These are phyloP conservation scores for Argyra leucocephala DNA, from an alignment of 2,888 invertebrate genomes.

Conservation along the genomic window DNA sequence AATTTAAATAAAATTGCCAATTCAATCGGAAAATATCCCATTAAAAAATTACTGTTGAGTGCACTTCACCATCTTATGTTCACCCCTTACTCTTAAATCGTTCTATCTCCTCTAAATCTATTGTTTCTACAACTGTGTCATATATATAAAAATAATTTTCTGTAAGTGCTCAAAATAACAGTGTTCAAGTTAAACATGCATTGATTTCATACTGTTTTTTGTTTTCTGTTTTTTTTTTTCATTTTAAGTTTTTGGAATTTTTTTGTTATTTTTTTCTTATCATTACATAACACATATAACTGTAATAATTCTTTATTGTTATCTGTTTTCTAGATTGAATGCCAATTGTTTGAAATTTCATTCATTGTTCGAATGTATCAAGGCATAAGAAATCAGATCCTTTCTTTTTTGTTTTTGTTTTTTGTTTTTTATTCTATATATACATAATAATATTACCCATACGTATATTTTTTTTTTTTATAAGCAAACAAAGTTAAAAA, in stretches of 20 bases:
- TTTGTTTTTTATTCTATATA: not conserved
- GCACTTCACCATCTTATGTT: conserved; percentile 24
- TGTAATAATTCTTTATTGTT: conserved; percentile 3
- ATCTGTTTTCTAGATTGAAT: conserved; percentile 11
- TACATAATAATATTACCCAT: too few species aligned
- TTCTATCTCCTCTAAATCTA: too few species aligned
- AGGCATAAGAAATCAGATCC: conserved; percentile 21
- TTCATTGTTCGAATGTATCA: conserved; percentile 19
- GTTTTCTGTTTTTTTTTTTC: too few species aligned
- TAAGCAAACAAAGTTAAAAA: not conserved
- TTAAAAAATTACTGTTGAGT: conserved; percentile 30
- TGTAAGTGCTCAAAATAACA: too few species aligned
- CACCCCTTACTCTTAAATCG: not conserved
- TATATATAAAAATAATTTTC: too few species aligned
- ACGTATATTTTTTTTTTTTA: not conserved
- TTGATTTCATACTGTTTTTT: too few species aligned
- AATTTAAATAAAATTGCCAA: conserved; percentile 18
- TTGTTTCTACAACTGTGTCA: too few species aligned
- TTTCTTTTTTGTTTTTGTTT: not conserved
- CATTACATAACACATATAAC: conserved; percentile 17
- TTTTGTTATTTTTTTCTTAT: conserved; percentile 14
- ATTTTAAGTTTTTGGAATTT: too few species aligned
- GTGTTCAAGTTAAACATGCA: too few species aligned
- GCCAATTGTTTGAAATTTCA: conserved; percentile 11
- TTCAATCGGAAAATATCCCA: conserved; percentile 29